Evolutionary conservation across 2,113 vertebrate species (phyloP).

Genomic region (Podarcis muralis): DNA sequence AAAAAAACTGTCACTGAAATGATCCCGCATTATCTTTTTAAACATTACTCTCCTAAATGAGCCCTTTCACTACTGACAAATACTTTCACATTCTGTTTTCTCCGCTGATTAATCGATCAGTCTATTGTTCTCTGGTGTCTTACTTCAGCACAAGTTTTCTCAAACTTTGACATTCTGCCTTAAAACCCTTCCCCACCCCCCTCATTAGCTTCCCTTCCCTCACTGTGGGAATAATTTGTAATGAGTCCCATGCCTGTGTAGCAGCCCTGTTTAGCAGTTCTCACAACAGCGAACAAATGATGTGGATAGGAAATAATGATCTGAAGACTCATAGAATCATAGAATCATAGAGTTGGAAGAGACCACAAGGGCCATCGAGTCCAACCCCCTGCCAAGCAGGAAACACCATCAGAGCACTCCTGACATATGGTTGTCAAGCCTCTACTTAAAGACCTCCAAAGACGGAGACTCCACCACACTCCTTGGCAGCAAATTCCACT

Average conservation of each 20-base stretch:
- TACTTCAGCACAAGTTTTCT: neutral
- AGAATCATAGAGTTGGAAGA: too few species aligned
- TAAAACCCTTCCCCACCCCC: neutral
- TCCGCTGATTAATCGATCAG: neutral
- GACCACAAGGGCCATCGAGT: too few species aligned
- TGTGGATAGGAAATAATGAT: neutral
- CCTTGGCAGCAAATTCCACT: too few species aligned
- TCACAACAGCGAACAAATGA: neutral
- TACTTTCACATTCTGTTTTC: neutral
- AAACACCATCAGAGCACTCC: too few species aligned
- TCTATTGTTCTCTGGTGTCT: neutral
- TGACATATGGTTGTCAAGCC: too few species aligned
- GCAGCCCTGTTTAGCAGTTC: neutral
- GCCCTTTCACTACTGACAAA: neutral
- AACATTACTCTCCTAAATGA: neutral
- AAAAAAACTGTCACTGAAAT: neutral
- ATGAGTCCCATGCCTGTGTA: neutral
- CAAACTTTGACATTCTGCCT: neutral
- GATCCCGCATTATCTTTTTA: neutral
- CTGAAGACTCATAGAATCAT: too few species aligned
- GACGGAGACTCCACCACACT: too few species aligned
- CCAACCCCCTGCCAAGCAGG: too few species aligned
- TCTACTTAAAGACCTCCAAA: too few species aligned
- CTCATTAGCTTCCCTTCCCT: neutral
- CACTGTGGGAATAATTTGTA: neutral